A percentile compares a stretch with the other conserved stretches of the same genome.
phyloP scores from a whole-genome alignment of 2,113 vertebrate species.

The Sinocyclocheilus maitianheensis region DNA sequence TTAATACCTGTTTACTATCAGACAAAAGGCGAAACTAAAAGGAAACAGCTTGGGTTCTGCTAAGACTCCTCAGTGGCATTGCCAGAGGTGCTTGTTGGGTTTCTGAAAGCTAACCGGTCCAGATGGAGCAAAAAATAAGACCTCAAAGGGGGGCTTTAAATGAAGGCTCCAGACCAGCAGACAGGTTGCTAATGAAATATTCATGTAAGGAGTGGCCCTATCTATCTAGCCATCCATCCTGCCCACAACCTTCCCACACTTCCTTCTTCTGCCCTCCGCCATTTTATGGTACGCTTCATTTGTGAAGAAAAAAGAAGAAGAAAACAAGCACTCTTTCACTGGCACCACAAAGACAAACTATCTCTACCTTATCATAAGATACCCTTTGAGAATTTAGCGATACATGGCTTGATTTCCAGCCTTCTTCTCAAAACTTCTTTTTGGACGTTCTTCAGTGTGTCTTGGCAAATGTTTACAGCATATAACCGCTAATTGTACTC shows the following conservation, averaged over 20 bases:
- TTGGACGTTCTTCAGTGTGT: constrained; percentile 19
- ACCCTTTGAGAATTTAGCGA: constrained; percentile 14
- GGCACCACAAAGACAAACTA: constrained; percentile 10
- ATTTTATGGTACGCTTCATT: constrained; percentile 29
- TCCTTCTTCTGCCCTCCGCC: constrained; percentile 36
- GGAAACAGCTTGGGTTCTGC: constrained; percentile 37
- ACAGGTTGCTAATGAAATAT: constrained; percentile 69
- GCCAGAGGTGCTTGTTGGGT: constrained; percentile 60
- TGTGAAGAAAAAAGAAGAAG: constrained; percentile 22
- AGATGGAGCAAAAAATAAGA: constrained; percentile 61
- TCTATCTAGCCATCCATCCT: constrained; percentile 39
- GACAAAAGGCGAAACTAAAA: constrained; percentile 39
- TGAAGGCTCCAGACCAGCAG: constrained; percentile 55
- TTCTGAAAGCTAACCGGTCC: constrained; percentile 55
- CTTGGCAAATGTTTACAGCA: constrained; percentile 31
- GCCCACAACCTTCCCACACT: constrained; percentile 48
- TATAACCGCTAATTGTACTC: constrained; percentile 36
- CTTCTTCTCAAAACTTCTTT: constrained; percentile 24
- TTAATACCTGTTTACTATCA: constrained; percentile 6
- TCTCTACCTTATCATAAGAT: constrained; percentile 3
- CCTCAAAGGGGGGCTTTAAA: constrained; percentile 62
- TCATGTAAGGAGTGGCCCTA: constrained; percentile 58
- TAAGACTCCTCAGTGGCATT: constrained; percentile 46
- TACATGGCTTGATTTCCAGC: constrained; percentile 29
- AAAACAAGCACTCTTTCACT: constrained; percentile 28